A percentile compares a stretch with the other conserved stretches of the same genome.
Conservation (phyloP, 2,888 invertebrate genomes). For the Parthenolecanium corni region DNA sequence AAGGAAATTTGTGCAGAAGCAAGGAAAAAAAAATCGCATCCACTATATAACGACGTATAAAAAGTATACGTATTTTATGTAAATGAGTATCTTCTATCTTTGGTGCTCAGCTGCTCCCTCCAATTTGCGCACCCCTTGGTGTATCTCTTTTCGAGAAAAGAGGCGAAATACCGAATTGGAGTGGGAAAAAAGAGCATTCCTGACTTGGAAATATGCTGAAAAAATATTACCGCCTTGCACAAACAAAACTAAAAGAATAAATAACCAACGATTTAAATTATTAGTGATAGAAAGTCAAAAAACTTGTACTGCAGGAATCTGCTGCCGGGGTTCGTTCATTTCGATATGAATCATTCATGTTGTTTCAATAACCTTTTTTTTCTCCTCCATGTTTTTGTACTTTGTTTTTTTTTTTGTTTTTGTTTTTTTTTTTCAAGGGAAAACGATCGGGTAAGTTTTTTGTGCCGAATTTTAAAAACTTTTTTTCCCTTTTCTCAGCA, state of each 20-base stretch:
- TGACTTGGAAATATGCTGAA: conserved; percentile 19
- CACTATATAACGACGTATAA: neutral
- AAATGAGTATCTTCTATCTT: conserved; percentile 10
- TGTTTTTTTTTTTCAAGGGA: neutral
- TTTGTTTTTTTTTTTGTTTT: neutral
- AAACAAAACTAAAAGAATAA: conserved; percentile 25
- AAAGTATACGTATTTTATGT: conserved; percentile 21
- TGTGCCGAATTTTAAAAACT: no score
- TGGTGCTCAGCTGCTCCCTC: neutral
- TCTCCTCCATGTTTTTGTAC: conserved; percentile 8
- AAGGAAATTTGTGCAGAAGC: neutral
- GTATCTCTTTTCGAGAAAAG: no score
- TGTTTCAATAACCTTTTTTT: conserved; percentile 20
- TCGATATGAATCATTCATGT: conserved; percentile 22
- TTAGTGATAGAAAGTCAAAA: conserved; percentile 20
- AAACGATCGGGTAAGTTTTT: no score
- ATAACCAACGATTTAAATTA: conserved; percentile 18
- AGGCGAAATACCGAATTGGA: neutral
- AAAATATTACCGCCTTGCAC: conserved; percentile 20
- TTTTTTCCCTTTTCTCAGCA: no score
- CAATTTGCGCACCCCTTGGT: no score
- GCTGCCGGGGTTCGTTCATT: conserved; percentile 1
- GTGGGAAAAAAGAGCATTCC: conserved; percentile 5
- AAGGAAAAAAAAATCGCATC: no score
- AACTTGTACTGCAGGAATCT: conserved; percentile 13